Evolutionary conservation across 2,888 invertebrate species (phyloP).

Genomic region (Ormyrus labotus): DNA sequence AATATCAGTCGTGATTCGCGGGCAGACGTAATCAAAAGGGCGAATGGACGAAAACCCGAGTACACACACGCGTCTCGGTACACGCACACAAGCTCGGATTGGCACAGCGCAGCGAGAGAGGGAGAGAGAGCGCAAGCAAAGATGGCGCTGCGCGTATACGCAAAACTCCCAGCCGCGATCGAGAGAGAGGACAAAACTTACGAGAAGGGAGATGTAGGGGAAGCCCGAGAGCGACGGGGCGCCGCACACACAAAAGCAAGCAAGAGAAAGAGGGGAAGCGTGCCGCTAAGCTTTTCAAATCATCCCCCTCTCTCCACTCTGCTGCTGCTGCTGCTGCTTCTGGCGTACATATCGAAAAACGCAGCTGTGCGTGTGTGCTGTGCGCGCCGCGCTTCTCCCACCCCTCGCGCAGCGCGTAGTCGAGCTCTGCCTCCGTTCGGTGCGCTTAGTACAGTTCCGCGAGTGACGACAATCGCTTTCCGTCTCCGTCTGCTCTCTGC

Average conservation of each 20-base stretch:
- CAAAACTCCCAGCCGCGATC: neutral
- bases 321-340: no score
- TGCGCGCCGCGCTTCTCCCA: conserved; percentile 12
- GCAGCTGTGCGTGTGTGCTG: conserved; percentile 18
- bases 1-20: conserved; percentile 8
- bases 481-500: no score
- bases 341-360: neutral
- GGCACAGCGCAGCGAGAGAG: neutral
- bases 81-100: no score
- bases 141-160: conserved; percentile 9
- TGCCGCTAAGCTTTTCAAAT: neutral
- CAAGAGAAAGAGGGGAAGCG: conserved; percentile 1
- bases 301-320: conserved; percentile 18
- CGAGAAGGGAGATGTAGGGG: neutral
- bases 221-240: neutral
- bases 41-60: neutral
- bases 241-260: neutral
- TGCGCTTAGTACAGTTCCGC: conserved; percentile 9
- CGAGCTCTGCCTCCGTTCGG: conserved; percentile 1
- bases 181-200: no score
- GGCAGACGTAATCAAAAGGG: neutral
- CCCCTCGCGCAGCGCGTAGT: neutral
- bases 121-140: neutral
- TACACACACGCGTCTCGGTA: neutral
- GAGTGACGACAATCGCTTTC: neutral